A percentile compares a stretch with the other conserved stretches of the same genome.
These are phyloP conservation scores for Cryptocephalus primarius DNA, from an alignment of 2,888 invertebrate genomes.

Conservation along the genomic window DNA sequence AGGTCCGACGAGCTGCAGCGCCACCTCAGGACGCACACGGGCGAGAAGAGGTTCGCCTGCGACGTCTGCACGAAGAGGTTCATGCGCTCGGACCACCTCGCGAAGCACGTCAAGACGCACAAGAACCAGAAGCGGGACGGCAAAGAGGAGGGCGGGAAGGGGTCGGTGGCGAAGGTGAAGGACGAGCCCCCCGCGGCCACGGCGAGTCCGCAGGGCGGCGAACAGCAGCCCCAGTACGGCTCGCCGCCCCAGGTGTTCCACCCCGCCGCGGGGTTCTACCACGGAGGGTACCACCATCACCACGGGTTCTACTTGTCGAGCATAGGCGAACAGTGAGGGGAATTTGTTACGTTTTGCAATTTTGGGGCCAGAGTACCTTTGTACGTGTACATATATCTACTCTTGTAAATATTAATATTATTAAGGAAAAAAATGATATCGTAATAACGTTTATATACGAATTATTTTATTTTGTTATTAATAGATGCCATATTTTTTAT, in stretches of 20 bases:
- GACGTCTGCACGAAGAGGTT: constrained; percentile 81
- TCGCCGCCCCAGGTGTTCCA: constrained; percentile 9
- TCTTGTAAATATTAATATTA: constrained; percentile 6
- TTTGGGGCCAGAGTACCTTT: constrained; percentile 13
- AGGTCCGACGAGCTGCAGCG: constrained; percentile 85
- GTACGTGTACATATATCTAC: not conserved
- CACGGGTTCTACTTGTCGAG: constrained; percentile 18
- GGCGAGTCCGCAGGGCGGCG: constrained; percentile 2
- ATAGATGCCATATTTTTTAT: constrained; percentile 11
- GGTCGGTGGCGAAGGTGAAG: not conserved
- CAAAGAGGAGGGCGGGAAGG: not conserved
- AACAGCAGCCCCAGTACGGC: constrained; percentile 11
- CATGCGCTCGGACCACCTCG: constrained; percentile 88
- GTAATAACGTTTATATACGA: not conserved
- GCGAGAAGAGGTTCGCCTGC: constrained; percentile 81
- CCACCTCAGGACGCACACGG: constrained; percentile 80
- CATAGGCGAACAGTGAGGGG: constrained; percentile 16
- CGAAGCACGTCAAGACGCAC: constrained; percentile 86
- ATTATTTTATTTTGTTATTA: constrained; percentile 14
- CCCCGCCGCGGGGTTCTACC: constrained; percentile 6
- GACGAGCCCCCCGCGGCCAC: constrained; percentile 2
- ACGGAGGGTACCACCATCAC: constrained; percentile 16
- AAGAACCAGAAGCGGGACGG: constrained; percentile 38
- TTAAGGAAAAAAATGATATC: constrained; percentile 5
- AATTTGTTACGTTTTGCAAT: not conserved